Evolutionary conservation across 2,113 vertebrate species (phyloP).

Genomic region (Solea solea): DNA sequence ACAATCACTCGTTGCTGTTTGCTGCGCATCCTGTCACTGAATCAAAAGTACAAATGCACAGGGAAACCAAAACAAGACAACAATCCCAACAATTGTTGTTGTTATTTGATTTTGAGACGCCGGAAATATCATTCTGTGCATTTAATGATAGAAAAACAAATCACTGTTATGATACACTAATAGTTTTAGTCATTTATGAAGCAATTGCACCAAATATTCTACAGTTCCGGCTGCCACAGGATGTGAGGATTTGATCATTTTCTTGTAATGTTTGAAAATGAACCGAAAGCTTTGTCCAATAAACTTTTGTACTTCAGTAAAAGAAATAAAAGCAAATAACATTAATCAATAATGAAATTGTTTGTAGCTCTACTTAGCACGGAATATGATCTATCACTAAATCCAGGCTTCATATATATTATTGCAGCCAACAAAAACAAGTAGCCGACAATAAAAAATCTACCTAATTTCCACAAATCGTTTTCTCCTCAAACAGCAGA

Average conservation of each 20-base stretch:
- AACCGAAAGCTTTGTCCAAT: background rate
- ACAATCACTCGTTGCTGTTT: no score
- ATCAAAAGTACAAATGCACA: no score
- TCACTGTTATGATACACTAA: no score
- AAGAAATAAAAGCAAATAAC: no score
- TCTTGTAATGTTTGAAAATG: background rate
- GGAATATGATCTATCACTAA: slow-evolving; percentile 3
- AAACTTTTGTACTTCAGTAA: no score
- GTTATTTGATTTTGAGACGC: no score
- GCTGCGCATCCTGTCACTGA: no score
- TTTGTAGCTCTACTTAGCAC: background rate
- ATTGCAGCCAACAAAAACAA: background rate
- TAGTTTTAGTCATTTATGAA: background rate
- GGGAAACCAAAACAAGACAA: no score
- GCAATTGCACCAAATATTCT: background rate
- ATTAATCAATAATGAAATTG: slow-evolving; percentile 2
- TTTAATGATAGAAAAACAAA: no score
- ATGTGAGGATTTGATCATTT: slow-evolving; percentile 1
- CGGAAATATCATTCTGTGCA: no score
- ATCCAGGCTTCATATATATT: background rate
- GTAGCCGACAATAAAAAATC: no score
- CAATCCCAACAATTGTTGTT: no score
- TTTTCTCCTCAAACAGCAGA: slow-evolving; percentile 7
- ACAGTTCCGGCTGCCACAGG: background rate
- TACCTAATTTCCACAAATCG: background rate